Evolutionary conservation across 1,140 invertebrate genomes (phyloP), one percentile per base, ranked within the genome.

Genomic region (Cydia fagiglandana): DNA sequence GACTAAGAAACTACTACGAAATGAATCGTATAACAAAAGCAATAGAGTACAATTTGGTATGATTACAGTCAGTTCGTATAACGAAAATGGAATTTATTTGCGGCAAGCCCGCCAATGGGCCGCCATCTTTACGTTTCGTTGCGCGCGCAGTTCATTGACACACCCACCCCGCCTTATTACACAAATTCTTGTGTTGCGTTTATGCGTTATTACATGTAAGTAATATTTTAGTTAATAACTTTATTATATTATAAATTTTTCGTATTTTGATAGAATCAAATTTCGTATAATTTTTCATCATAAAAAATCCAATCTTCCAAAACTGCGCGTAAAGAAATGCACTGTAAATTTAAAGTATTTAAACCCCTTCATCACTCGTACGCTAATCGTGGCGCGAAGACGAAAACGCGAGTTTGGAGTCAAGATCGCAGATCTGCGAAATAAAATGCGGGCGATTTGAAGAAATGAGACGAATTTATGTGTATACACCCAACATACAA

Each of bases 51-150:
- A 17, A 61, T 24, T 70, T 70, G 20, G n/a, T 41, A 3, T 68
- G 4, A 7, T 12, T 68, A 6, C 12, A 68, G 10, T 0, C 13
- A 38, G 30, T 24, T 5, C 0, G 1, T 15, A n/a, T 2, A 15
- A 24, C 66, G n/a, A 45, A 41, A 70, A 70, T 1, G n/a, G 3
- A 30, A 15, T 17, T 38, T 5, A 68, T 38, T 68, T 68, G 64
- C 20, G 17, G 56, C 53, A 38, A 38, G 12, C 4, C 2, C 0
- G 64, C 64, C 2, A 34, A 34, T 34, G 34, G 12, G 12, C 20
- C 66, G 66, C 66, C 66, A 70, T 70, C 34, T 70, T 70, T 4
- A 70, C 66, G 34, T 38, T 70, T 13, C 66, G 66, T n/a, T 70
- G 66, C 66, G 66, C 66, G 66, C 66, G 66, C 66, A 70, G 7